Evolutionary conservation across 2,888 invertebrate genomes (phyloP), one percentile per base, ranked within the genome.

Genomic region (Auanema freiburgensis): DNA sequence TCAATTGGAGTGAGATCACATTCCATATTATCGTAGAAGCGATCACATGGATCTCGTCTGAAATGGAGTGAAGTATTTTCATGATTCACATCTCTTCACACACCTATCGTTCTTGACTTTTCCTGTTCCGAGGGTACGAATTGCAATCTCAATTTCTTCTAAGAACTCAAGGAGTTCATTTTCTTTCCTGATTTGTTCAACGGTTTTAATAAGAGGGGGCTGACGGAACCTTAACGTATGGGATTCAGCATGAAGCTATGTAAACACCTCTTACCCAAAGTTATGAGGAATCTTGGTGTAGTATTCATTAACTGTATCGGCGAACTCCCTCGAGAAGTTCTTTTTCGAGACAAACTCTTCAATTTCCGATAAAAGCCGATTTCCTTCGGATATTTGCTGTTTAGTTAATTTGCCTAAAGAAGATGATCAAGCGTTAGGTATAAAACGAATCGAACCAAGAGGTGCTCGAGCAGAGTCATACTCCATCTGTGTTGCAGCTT

Each of bases 281-380:
- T 50, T 44, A 84, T 98, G 98, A 0, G 98, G 98, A 68, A 98
- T 91, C 55, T 94, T 86, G 0, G 96, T 94, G 84, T 93, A 98
- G 86, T 98, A 98, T 79, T 72, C 67, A 59, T 71, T 76, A 21
- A 66, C 63, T 14, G 52, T 50, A 16, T 71, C 65, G n/a, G 76
- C 59, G 46, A 84, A 74, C 5, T 78, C 78, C 16, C 63, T 64
- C 23, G 84, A 84, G 61, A 81, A 81, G 25, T 83, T 78, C 8
- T 82, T 81, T 18, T 42, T 12, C 4, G 52, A 49, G 12, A 76
- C 67, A 46, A 54, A 56, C n/a, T 75, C 70, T 66, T 86, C 87
- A 41, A 87, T 86, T 58, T 82, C 79, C 76, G 85, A 85, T 59
- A 87, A 72, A 3, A 86, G 85, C 8, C 80, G 66, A 70, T 86